Base-by-base conservation (phyloP, 2,888 invertebrate genomes). In the Phasia obesa region DNA sequence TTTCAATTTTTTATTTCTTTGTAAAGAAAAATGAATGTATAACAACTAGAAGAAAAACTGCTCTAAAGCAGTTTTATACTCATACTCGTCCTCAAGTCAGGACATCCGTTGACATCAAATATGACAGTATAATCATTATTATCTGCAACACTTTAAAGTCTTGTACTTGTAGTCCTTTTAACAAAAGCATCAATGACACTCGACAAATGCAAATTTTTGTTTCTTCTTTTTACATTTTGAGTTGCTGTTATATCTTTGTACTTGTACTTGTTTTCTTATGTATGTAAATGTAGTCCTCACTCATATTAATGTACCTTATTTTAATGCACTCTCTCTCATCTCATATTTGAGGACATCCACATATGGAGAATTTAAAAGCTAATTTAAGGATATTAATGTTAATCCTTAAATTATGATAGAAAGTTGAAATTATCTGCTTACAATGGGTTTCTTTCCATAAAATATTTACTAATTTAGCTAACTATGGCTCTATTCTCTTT, bases 21-120 rank as follows among this genome's bases (percentile, higher is more conserved):
- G 17, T 17, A n/a, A 47, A 47, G 17, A 38, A 47, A 19, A 19
- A 7, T n/a, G 21, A 27, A 67, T 42, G 31, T 53, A 21, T 38
- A 65, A 38, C 31, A 38, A n/a, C 42, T 53, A 42, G 49, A 70
- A 69, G 53, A 59, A 75, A 75, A 76, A 67, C 44, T 62, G 73
- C 62, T 62, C 73, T 73, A 67, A 77, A 59, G 67, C 78, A 83
- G 57, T 74, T 75, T 75, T 78, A 57, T 64, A 60, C 42, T 67
- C 67, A 42, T 57, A 81, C 23, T 71, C 67, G 42, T 65, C 79
- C 71, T 67, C 59, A 76, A 79, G 83, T 79, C 79, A 83, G 82
- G 84, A 82, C 80, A 85, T 85, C 85, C 84, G 85, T 76, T 81
- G 84, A 84, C 84, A 85, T 80, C 82, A 82, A 82, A 85, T 84